A percentile compares a stretch with the other conserved stretches of the same genome.
Conservation (phyloP, 2,888 invertebrate genomes). For the Cephus pulcher region DNA sequence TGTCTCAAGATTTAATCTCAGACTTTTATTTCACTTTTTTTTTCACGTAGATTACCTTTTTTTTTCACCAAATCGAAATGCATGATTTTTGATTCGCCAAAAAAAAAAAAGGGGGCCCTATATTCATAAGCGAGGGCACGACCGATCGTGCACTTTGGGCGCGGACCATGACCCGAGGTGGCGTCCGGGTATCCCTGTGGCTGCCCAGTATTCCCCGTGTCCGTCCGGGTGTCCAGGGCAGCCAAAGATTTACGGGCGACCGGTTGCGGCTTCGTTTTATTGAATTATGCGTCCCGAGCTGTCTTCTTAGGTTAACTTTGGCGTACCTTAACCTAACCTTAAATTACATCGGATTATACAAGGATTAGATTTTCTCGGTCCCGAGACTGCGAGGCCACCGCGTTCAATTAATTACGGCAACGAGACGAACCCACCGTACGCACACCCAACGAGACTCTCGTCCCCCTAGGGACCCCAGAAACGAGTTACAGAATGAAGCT, state of each 20-base stretch:
- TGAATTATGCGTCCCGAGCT: neutral
- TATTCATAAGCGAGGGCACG: constrained; percentile 9
- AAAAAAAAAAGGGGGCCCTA: neutral
- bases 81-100: constrained; percentile 1
- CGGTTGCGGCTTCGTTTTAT: neutral
- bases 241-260: constrained; percentile 2
- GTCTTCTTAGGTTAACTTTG: neutral
- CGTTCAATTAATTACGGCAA: no score
- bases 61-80: no score
- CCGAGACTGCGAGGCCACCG: no score
- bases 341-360: constrained; percentile 33
- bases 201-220: constrained; percentile 4
- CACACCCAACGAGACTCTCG: no score
- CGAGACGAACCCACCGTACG: no score
- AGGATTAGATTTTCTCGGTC: constrained; percentile 23
- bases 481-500: no score
- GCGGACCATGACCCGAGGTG: neutral
- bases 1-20: no score
- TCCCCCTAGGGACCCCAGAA: no score
- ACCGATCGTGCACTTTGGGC: neutral
- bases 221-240: constrained; percentile 9
- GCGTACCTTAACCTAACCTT: constrained; percentile 17
- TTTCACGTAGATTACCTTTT: no score
- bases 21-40: no score
- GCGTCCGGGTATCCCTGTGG: constrained; percentile 7